A percentile compares a stretch with the other conserved stretches of the same genome.
Evolutionary conservation across 2,888 invertebrate species (phyloP).

Genomic region (Polietes domitor): DNA sequence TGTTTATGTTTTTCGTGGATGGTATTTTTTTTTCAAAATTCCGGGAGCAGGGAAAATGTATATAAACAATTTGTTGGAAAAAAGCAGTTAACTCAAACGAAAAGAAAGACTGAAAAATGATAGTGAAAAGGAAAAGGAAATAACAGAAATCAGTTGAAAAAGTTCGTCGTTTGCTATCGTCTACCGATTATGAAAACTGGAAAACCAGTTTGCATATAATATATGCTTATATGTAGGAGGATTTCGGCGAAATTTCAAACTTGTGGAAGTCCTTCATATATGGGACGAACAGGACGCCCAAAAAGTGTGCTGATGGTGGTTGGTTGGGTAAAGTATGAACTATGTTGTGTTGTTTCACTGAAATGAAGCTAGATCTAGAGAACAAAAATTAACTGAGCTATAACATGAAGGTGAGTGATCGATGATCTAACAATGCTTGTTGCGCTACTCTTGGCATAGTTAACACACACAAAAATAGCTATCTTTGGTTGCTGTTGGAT

Average conservation of each 20-base stretch:
- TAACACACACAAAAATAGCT: neutral
- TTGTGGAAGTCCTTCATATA: neutral
- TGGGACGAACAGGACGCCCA: too few species aligned
- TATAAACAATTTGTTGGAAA: constrained; percentile 16
- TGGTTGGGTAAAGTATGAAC: neutral
- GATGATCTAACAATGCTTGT: neutral
- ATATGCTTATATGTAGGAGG: too few species aligned
- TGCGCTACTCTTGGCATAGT: neutral
- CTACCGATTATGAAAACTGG: neutral
- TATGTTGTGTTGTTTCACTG: neutral
- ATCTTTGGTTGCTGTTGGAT: constrained; percentile 40
- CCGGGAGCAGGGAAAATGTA: constrained; percentile 2
- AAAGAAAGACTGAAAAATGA: constrained; percentile 44
- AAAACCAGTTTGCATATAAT: neutral
- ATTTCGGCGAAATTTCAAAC: neutral
- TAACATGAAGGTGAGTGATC: neutral
- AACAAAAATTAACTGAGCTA: constrained; percentile 14
- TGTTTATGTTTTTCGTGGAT: neutral
- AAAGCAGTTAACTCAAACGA: constrained; percentile 48
- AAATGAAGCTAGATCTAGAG: neutral
- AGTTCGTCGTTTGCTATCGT: neutral
- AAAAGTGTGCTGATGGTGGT: neutral
- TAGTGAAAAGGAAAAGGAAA: constrained; percentile 59
- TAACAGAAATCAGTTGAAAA: constrained; percentile 22
- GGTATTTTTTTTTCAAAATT: constrained; percentile 13